Evolutionary conservation across 2,888 invertebrate species (phyloP).

Genomic region (Drosophila nr. medialis): DNA sequence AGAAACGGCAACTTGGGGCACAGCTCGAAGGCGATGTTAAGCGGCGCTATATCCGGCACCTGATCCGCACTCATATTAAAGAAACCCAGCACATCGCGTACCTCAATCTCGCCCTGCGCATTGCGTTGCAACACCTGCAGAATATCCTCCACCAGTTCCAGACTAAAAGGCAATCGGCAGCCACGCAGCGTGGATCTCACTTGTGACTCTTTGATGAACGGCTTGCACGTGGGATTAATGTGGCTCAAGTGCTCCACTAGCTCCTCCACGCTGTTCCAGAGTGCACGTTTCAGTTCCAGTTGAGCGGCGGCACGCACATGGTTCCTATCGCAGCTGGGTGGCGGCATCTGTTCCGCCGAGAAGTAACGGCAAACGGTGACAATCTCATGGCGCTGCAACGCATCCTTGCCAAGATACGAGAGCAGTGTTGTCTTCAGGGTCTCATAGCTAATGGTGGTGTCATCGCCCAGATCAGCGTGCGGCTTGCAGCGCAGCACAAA

Average conservation of each 20-base stretch:
- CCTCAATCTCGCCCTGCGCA: slow-evolving; percentile 88
- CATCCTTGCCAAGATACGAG: slow-evolving; percentile 81
- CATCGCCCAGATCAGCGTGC: slow-evolving; percentile 59
- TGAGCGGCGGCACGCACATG: slow-evolving; percentile 88
- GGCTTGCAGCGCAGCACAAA: slow-evolving; percentile 90
- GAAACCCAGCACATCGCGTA: slow-evolving; percentile 89
- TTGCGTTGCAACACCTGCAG: slow-evolving; percentile 87
- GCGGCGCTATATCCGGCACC: slow-evolving; percentile 81
- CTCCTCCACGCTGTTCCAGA: slow-evolving; percentile 90
- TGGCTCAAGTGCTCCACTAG: slow-evolving; percentile 87
- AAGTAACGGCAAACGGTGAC: slow-evolving; percentile 91
- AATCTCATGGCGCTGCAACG: slow-evolving; percentile 92
- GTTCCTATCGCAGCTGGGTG: slow-evolving; percentile 83
- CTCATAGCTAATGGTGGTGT: slow-evolving; percentile 76
- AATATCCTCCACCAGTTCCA: slow-evolving; percentile 89
- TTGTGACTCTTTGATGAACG: slow-evolving; percentile 87
- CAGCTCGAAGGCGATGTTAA: slow-evolving; percentile 83
- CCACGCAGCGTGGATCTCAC: slow-evolving; percentile 89
- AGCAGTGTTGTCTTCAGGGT: slow-evolving; percentile 87
- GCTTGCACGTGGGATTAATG: slow-evolving; percentile 86
- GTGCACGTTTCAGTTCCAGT: slow-evolving; percentile 88
- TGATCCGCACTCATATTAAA: slow-evolving; percentile 87
- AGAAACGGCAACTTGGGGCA: slow-evolving; percentile 83
- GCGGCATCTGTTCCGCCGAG: slow-evolving; percentile 87
- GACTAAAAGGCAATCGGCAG: slow-evolving; percentile 89